Conservation (phyloP, 2,797 vertebrate genomes). For the Falco cherrug region DNA sequence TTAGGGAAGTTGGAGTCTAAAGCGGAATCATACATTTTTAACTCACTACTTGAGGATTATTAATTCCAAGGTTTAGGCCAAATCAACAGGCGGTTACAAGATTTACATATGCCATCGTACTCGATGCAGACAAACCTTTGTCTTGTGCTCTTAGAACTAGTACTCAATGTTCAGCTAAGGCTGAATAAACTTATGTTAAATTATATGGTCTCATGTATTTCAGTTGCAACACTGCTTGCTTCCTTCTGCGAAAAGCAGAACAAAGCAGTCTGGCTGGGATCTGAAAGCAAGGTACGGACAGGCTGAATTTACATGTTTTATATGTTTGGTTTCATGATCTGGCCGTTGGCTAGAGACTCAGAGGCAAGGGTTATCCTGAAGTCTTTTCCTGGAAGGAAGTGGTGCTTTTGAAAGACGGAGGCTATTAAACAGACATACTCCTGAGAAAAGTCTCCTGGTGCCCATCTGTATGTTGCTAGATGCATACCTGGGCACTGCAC, state of each 20-base stretch:
- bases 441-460: not conserved
- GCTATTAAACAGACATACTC: not conserved
- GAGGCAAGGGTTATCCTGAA: not conserved
- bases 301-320: not conserved
- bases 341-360: not conserved
- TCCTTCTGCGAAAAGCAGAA: not conserved
- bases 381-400: not conserved
- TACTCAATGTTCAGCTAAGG: not conserved
- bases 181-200: not conserved
- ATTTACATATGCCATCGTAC: not conserved
- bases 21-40: not conserved
- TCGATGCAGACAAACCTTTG: not conserved
- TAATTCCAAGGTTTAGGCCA: not conserved
- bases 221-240: not conserved
- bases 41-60: not conserved
- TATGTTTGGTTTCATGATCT: not conserved
- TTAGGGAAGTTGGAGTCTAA: not conserved
- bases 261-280: not conserved
- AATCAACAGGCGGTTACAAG: not conserved
- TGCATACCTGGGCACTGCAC: not conserved
- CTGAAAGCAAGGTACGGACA: not conserved
- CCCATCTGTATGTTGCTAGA: not conserved
- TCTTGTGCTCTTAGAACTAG: not conserved
- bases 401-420: not conserved
- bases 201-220: not conserved